phyloP scores from a whole-genome alignment of 2,888 invertebrate species.

The Amblyteles armatorius region DNA sequence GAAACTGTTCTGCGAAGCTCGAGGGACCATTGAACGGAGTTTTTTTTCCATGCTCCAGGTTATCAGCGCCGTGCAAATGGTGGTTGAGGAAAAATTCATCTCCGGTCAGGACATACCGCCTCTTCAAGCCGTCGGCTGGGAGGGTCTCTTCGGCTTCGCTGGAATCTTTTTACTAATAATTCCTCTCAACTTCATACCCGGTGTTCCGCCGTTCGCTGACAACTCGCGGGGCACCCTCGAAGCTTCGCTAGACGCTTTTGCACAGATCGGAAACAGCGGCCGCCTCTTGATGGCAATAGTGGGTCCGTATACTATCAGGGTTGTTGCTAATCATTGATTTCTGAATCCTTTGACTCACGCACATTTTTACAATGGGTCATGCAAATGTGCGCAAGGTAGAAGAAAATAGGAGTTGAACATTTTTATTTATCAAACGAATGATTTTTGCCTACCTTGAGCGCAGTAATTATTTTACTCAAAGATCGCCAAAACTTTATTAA shows the following conservation, averaged over 20 bases:
- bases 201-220: constrained; percentile 91
- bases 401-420: not conserved
- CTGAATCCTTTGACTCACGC: too few relatives aligned
- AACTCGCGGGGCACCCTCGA: constrained; percentile 92
- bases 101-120: constrained; percentile 94
- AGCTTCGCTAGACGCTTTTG: constrained; percentile 93
- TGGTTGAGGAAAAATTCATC: constrained; percentile 97
- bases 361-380: too few relatives aligned
- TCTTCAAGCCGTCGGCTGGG: constrained; percentile 97
- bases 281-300: constrained; percentile 88
- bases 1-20: not conserved
- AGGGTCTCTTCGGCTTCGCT: constrained; percentile 92
- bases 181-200: constrained; percentile 93
- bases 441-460: too few relatives aligned
- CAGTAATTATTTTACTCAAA: too few relatives aligned
- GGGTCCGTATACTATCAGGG: constrained; percentile 84
- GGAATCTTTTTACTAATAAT: constrained; percentile 88
- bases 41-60: constrained; percentile 85
- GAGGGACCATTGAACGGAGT: not conserved
- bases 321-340: not conserved
- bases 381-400: not conserved
- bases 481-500: too few relatives aligned
- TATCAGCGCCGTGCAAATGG: constrained; percentile 95
- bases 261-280: constrained; percentile 90
- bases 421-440: too few relatives aligned